These are phyloP conservation scores for Iguana delicatissima DNA, from an alignment of 2,797 vertebrate species.

Conservation along the genomic window DNA sequence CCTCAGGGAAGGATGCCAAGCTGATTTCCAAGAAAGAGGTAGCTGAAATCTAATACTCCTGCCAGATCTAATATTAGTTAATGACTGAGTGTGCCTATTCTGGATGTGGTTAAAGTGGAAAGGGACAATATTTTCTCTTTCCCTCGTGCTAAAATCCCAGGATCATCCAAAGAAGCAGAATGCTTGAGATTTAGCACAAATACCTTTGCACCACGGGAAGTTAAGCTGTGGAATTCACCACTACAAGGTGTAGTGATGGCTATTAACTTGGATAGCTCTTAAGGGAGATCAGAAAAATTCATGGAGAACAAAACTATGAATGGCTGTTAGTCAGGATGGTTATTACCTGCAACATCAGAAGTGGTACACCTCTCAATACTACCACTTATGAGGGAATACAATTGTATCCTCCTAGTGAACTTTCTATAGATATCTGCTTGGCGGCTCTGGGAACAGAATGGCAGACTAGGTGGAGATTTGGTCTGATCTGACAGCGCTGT, in stretches of 20 bases:
- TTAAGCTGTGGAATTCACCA: neutral
- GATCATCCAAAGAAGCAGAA: neutral
- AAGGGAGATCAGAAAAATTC: neutral
- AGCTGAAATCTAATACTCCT: neutral
- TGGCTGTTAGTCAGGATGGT: neutral
- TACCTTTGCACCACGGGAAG: neutral
- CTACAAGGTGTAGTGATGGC: neutral
- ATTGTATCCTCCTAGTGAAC: neutral
- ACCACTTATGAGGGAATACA: too few relatives aligned
- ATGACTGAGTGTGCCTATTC: neutral
- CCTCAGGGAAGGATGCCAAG: slow-evolving; percentile 26
- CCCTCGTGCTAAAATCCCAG: neutral
- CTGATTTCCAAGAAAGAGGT: rapidly evolving
- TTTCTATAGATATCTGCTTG: neutral
- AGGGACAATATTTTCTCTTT: too few relatives aligned
- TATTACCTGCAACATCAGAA: neutral
- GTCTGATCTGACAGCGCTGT: neutral
- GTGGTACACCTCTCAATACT: neutral
- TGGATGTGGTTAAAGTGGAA: neutral
- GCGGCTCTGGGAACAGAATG: neutral
- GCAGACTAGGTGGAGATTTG: neutral
- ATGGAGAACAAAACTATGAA: neutral
- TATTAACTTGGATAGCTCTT: neutral
- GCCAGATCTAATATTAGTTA: neutral
- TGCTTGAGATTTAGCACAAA: neutral